These are phyloP conservation scores for Drosophila busckii DNA, from an alignment of 1,140 invertebrate species.

Conservation along the genomic window DNA sequence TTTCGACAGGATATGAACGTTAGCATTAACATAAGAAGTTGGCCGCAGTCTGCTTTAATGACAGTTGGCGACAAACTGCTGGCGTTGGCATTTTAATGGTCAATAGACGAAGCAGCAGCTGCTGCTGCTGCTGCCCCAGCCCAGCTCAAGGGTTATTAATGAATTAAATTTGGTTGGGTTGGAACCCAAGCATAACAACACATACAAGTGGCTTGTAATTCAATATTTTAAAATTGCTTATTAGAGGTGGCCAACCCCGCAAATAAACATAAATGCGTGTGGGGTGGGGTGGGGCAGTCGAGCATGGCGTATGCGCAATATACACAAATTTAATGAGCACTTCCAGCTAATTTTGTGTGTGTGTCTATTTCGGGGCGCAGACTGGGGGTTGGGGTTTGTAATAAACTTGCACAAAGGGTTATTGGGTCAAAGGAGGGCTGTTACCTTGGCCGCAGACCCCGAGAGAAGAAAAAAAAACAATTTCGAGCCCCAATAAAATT, in stretches of 20 bases:
- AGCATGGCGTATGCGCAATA: slow-evolving; percentile 31
- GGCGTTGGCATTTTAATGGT: slow-evolving; percentile 28
- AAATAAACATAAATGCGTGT: background rate
- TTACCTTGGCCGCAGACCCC: slow-evolving; percentile 17
- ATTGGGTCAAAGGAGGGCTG: slow-evolving; percentile 24
- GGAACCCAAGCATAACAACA: slow-evolving; percentile 9
- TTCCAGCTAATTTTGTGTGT: slow-evolving; percentile 23
- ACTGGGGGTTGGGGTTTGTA: slow-evolving; percentile 1
- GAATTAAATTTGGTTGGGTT: slow-evolving; percentile 58
- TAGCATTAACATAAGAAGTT: slow-evolving; percentile 53
- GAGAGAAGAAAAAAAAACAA: too few species aligned
- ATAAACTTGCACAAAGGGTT: slow-evolving; percentile 19
- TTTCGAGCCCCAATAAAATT: slow-evolving; percentile 19
- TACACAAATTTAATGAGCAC: slow-evolving; percentile 24
- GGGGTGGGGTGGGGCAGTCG: background rate
- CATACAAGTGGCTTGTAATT: slow-evolving; percentile 24
- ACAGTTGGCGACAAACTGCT: slow-evolving; percentile 42
- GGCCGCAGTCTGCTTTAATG: slow-evolving; percentile 60
- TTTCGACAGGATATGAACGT: slow-evolving; percentile 49
- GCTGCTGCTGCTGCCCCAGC: background rate
- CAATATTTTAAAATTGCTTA: slow-evolving; percentile 42
- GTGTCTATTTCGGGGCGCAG: slow-evolving; percentile 1
- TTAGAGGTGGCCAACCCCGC: background rate
- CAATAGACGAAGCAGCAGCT: background rate
- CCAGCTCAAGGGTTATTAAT: slow-evolving; percentile 57